Evolutionary conservation across 2,113 vertebrate genomes (phyloP), one percentile per base, ranked within the genome.

Genomic region (Rhinopomastus cyanomelas): DNA sequence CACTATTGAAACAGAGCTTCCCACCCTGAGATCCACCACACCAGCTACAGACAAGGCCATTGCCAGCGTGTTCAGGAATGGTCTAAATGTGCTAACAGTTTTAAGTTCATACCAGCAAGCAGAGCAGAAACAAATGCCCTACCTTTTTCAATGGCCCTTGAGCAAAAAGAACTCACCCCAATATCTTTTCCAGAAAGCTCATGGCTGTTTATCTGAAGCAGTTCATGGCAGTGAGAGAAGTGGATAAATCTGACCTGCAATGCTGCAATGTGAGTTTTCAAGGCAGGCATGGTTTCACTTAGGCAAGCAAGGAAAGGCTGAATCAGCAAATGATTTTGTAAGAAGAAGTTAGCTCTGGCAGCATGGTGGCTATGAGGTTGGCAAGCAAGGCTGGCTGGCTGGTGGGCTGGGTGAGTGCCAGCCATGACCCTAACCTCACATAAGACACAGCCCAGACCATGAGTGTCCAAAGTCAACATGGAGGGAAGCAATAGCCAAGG

Each of bases 311-410:
- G 52, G 89, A 72, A 60, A 89, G 87, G 67, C 75, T 95, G 94
- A 96, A 81, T 96, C 94, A 94, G 94, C 87, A 95, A 67, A 92
- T 30, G 87, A 27, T 93, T 95, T 94, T 0, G 0, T 87, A 92
- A 92, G 67, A 56, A 2, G 59, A 91, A 90, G 78, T 61, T 7
- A 5, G 27, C 71, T 87, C 39, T 8, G 2, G 20, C 2, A 3
- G 20, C 2, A 11, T 0, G 1, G 66, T 48, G 81, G 61, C 53
- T 78, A 46, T 0, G 7, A 76, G 30, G 16, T 17, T 4, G 42
- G 67, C 1, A 0, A 61, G 51, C 5, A 8, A n/a, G 37, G 64
- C 76, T 61, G 85, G 56, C 67, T 61, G 67, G 37, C n/a, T 81
- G 61, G 11, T 62, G 75, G 74, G 53, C 74, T 89, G 81, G 74